Base-by-base conservation (phyloP, 1,140 invertebrate genomes). In the Mylabris phalerata region DNA sequence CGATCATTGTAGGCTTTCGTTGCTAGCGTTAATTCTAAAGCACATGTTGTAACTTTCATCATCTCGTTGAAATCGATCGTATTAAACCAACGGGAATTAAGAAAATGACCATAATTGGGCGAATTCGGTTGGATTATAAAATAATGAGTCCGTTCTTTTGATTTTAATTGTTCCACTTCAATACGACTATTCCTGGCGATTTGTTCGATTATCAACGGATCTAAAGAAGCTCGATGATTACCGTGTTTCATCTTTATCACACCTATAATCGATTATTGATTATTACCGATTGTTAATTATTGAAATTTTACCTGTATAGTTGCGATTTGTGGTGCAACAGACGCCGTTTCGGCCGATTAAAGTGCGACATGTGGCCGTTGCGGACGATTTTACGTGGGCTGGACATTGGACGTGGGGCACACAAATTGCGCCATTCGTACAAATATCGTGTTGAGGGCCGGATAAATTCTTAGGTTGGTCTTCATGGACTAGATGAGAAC, bases 351-450 rank as follows among this genome's bases (percentile, higher is more conserved):
- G 70, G 0, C 73, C 73, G 2, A 59, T 67, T 1, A 72, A 63
- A 3, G 81, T 65, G 55, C 79, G 77, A 49, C 83, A 84, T 9
- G 69, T 68, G 6, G 67, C 67, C 13, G 71, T 74, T 44, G 75
- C 73, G 51, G 77, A 74, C 5, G 70, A 62, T 9, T 77, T 67
- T 0, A 83, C 66, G 64, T 82, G 81, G 0, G 81, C 82, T 1
- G 83, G 82, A 65, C 82, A 85, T 65, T 81, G 78, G n/a, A 85
- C 77, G 56, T 73, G 75, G 0, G 81, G 77, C 0, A 82, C 78
- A 61, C 82, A 85, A 10, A 61, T 56, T 0, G 80, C 74, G 11
- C 43, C 42, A 3, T 61, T 50, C 19, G 25, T 26, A 55, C 64
- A 66, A 4, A 63, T 11, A 48, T 66, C 61, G 38, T 9, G 45